Conservation (phyloP, 2,888 invertebrate genomes). For the Calliphora vomitoria region DNA sequence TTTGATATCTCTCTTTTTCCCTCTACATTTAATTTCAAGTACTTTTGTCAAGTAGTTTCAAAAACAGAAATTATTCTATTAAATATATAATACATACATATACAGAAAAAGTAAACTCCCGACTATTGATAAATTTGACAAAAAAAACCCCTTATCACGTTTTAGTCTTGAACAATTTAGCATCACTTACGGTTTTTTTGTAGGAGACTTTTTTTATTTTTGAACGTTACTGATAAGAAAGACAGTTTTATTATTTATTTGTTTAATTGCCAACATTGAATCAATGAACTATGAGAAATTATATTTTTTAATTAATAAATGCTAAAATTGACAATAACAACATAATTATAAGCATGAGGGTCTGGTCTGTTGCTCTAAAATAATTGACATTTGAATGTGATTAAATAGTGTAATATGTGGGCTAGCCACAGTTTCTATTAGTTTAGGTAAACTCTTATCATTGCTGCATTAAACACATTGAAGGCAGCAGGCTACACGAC, state of each 20-base stretch:
- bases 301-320: slow-evolving; percentile 1
- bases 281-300: slow-evolving; percentile 32
- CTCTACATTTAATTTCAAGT: not conserved
- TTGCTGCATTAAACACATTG: no score
- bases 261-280: slow-evolving; percentile 26
- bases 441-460: no score
- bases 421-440: no score
- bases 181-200: not conserved
- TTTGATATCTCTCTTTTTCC: slow-evolving; percentile 11
- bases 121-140: not conserved
- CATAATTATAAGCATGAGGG: not conserved
- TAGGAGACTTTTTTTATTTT: not conserved
- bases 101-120: not conserved
- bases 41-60: slow-evolving; percentile 1
- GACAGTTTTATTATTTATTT: not conserved
- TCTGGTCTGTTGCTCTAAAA: not conserved
- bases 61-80: not conserved
- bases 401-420: not conserved
- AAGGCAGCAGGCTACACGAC: no score
- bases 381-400: not conserved
- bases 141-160: slow-evolving; percentile 5
- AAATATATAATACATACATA: no score
- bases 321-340: not conserved
- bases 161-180: not conserved
- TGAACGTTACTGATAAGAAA: slow-evolving; percentile 38